phyloP scores from a whole-genome alignment of 1,140 invertebrate genomes.

The Mamestra configurata region DNA sequence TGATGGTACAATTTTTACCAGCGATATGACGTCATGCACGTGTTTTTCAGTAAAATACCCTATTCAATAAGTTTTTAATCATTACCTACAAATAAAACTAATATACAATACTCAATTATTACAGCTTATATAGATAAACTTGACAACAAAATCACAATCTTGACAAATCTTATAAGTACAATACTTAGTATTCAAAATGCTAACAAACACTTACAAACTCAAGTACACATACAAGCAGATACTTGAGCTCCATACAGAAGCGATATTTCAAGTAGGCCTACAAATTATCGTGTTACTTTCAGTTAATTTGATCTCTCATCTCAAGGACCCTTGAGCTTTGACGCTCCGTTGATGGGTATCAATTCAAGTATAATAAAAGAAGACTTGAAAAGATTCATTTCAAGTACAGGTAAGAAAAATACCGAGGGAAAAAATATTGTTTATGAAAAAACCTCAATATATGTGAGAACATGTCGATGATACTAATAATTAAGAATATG shows the following conservation, averaged over 20 bases:
- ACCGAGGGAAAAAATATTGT: background rate
- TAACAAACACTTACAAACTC: conserved; percentile 27
- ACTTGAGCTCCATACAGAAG: conserved; percentile 7
- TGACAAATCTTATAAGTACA: background rate
- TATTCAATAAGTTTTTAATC: too few species aligned
- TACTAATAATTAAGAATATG: too few species aligned
- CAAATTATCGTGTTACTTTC: conserved; percentile 73
- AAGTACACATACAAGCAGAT: conserved; percentile 45
- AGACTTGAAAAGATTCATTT: background rate
- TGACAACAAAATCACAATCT: background rate
- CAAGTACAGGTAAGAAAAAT: background rate
- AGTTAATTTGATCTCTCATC: conserved; percentile 68
- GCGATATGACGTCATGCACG: too few species aligned
- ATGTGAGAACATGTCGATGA: too few species aligned
- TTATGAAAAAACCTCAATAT: background rate
- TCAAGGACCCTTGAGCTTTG: conserved; percentile 60
- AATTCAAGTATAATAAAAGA: conserved; percentile 29
- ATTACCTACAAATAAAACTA: too few species aligned
- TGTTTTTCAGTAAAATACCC: too few species aligned
- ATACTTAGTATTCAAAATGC: background rate
- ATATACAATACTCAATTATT: too few species aligned
- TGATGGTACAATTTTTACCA: too few species aligned
- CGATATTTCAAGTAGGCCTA: conserved; percentile 44
- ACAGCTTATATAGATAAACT: too few species aligned
- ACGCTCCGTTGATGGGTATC: conserved; percentile 62